Conservation (phyloP, 2,888 invertebrate genomes). For the Apotomis betuletana region DNA sequence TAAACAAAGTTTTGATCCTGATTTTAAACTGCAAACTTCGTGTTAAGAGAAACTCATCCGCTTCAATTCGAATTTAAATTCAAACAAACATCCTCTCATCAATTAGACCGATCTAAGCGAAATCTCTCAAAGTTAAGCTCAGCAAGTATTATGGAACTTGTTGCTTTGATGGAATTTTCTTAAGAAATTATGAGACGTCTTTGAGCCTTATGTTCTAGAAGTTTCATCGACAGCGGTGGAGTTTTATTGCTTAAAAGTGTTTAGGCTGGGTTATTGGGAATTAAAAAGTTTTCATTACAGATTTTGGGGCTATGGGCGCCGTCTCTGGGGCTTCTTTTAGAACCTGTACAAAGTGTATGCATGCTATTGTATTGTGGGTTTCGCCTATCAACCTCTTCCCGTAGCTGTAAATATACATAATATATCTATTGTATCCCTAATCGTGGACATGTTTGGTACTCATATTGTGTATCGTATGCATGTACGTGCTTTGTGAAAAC, state of each 20-base stretch:
- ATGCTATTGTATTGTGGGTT: too few species aligned
- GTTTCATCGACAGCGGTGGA: constrained; percentile 34
- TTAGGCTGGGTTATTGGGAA: constrained; percentile 26
- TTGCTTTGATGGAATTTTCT: constrained; percentile 38
- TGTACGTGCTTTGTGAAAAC: too few species aligned
- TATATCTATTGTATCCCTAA: too few species aligned
- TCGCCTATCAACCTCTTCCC: too few species aligned
- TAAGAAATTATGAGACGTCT: constrained; percentile 34
- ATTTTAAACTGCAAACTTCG: background rate
- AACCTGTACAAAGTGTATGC: too few species aligned
- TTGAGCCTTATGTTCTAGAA: constrained; percentile 27
- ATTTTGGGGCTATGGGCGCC: background rate
- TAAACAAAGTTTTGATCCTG: too few species aligned
- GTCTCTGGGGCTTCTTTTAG: background rate
- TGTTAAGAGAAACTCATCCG: constrained; percentile 2
- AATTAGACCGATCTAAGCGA: constrained; percentile 30
- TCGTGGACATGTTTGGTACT: too few species aligned
- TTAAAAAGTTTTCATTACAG: constrained; percentile 16
- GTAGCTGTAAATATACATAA: too few species aligned
- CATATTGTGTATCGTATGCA: too few species aligned
- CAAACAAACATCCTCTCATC: constrained; percentile 13
- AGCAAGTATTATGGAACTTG: constrained; percentile 35
- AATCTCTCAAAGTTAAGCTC: constrained; percentile 25
- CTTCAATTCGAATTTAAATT: constrained; percentile 14
- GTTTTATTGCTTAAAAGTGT: constrained; percentile 35